Base-by-base conservation (phyloP, 2,888 invertebrate species). In the Unio pictorum region DNA sequence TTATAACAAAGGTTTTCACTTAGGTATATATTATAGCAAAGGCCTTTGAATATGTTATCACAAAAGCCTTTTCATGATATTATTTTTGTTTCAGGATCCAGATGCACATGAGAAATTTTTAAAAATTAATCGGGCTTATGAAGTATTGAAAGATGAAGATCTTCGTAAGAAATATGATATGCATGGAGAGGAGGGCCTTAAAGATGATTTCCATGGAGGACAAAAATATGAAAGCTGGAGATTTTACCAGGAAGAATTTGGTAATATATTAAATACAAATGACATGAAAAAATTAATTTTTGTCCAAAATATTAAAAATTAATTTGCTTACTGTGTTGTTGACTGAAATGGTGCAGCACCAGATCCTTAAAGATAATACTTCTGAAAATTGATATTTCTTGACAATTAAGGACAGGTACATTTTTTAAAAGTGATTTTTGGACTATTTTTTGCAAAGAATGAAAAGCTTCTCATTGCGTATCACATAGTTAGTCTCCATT, bases 91-190 rank as follows among this genome's bases (percentile, higher is more conserved):
- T 56, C 85, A 95, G 95, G 93, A 94, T 89, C 92, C 93, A 69
- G 91, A 93, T 66, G 94, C 94, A 15, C 94, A 95, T 88, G 93
- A 93, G 61, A 94, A 93, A 78, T 96, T 96, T 88, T 90, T 96
- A 45, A 93, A 93, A 90, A 92, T 96, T 63, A 95, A 94, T 64
- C 93, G 94, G 86, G 96, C 96, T 0, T 96, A 96, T 91, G 96
- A 96, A 90, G 94, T 95, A 3, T 90, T 96, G 20, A 96, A 95
- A 90, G 96, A 96, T 90, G 93, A 94, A 61, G 94, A 94, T 70
- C 92, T 93, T 74, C 91, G 95, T 69, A 94, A 94, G 83, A 93
- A 93, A 67, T 96, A 96, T 91, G 95, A 96, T 89, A 88, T 93
- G 57, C 93, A 94, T 86, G 96, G 96, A 4, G 94, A 95, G 85